These are phyloP conservation scores for Dasysyrphus albostriatus DNA, from an alignment of 2,888 invertebrate genomes.

Conservation along the genomic window DNA sequence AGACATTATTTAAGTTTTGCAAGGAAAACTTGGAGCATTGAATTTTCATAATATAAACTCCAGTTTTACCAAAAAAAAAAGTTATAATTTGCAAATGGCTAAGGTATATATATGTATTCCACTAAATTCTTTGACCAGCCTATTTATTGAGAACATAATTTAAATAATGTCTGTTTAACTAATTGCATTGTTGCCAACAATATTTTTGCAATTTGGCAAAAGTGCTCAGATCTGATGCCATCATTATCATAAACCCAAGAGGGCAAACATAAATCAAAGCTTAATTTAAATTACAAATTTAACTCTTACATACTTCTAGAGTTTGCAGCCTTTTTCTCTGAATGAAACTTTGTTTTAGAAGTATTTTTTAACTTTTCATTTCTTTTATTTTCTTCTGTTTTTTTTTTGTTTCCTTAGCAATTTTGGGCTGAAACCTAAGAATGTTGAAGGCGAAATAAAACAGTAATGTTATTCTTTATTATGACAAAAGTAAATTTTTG, in stretches of 20 bases:
- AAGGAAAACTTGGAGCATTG: no score
- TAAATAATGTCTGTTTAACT: neutral
- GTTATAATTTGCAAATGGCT: no score
- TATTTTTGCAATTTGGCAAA: slow-evolving; percentile 13
- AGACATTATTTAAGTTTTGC: no score
- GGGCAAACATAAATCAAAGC: slow-evolving; percentile 5
- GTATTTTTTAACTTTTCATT: neutral
- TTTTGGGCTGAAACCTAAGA: slow-evolving; percentile 1
- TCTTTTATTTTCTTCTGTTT: neutral
- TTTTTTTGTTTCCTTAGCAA: slow-evolving; percentile 5
- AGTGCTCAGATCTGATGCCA: neutral
- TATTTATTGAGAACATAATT: no score
- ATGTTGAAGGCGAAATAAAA: slow-evolving; percentile 26
- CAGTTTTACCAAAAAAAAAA: no score
- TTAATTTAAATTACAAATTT: slow-evolving; percentile 57
- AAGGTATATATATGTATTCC: no score
- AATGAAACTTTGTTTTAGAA: slow-evolving; percentile 8
- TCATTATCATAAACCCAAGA: neutral
- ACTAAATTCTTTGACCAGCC: no score
- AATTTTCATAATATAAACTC: no score
- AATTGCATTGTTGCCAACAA: slow-evolving; percentile 23
- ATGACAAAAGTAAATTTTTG: slow-evolving; percentile 49
- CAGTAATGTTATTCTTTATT: slow-evolving; percentile 50
- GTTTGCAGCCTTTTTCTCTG: slow-evolving; percentile 31
- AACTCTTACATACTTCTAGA: neutral